These are phyloP conservation scores for Periophthalmodon schlosseri DNA, from an alignment of 2,113 vertebrate species.

Conservation along the genomic window DNA sequence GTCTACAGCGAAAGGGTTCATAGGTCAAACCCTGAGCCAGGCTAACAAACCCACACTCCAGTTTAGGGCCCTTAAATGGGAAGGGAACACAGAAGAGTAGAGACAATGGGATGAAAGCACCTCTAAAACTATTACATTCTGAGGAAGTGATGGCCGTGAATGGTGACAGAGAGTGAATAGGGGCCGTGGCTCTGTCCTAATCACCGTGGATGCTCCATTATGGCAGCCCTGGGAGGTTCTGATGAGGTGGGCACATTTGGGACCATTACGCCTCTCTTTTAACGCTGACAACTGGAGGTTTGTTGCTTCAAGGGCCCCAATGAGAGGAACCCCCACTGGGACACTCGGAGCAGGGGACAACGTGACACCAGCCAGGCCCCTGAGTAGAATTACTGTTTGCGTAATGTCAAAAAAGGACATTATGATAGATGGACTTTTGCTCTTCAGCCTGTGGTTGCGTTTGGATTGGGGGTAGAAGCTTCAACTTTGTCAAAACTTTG, in stretches of 20 bases:
- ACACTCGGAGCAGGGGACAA: conserved; percentile 44
- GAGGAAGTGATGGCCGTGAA: conserved; percentile 86
- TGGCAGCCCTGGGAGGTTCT: conserved; percentile 72
- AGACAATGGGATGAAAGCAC: conserved; percentile 88
- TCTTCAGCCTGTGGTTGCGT: conserved; percentile 56
- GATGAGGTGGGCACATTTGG: conserved; percentile 64
- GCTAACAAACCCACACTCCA: conserved; percentile 75
- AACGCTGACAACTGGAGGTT: conserved; percentile 51
- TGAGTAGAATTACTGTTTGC: conserved; percentile 72
- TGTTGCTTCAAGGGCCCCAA: conserved; percentile 55
- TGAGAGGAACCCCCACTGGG: conserved; percentile 36
- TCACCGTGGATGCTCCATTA: conserved; percentile 75
- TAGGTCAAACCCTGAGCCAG: conserved; percentile 72
- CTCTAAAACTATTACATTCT: conserved; percentile 84
- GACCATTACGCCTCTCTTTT: conserved; percentile 66
- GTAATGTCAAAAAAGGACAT: conserved; percentile 51
- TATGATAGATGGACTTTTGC: conserved; percentile 70
- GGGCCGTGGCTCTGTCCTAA: conserved; percentile 78
- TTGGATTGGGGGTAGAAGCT: conserved; percentile 20
- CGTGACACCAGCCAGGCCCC: conserved; percentile 61
- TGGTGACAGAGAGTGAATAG: conserved; percentile 83
- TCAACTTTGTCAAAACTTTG: conserved; percentile 33
- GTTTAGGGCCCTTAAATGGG: conserved; percentile 76
- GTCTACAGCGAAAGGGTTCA: conserved; percentile 71
- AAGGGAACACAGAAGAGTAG: conserved; percentile 73